Evolutionary conservation across 2,888 invertebrate species (phyloP), one percentile per base, ranked within the genome.

Genomic region (Apodemia duryi): DNA sequence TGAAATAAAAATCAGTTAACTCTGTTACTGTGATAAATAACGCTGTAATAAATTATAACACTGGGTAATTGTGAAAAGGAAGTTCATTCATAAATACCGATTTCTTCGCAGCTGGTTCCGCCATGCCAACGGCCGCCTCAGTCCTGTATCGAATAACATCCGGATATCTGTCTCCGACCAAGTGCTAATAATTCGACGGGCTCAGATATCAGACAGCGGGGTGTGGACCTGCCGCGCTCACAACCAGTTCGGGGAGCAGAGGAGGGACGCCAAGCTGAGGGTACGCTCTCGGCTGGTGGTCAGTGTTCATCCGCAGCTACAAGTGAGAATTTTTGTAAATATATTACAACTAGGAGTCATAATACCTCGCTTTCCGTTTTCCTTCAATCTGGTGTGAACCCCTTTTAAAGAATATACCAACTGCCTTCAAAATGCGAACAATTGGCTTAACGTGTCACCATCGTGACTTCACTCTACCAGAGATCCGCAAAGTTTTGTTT

Each of bases 181-280:
- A 75, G 93, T 95, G 70, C 93, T 96, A 73, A 92, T 94, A 72
- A 94, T 96, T 68, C 88, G 94, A 9, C 92, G 95, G 21, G 94
- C 95, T 38, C 93, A 93, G 75, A 86, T 93, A 0, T 91, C 93
- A 35, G 96, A 96, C 81, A 93, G 93, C 2, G 96, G 96, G 5
- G 88, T 93, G 66, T 96, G 96, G 93, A 93, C 94, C 51, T 96
- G 96, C 81, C 92, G 95, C 60, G 95, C 95, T 10, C 94, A 94
- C 80, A 97, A 96, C 84, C 93, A 94, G 77, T 93, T 94, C 71
- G 96, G 96, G 0, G 95, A 95, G 77, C 95, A 95, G 81, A 85
- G 95, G 51, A 88, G 94, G 32, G 94, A 95, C 73, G 93, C 95
- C 4, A 87, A 93, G 66, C 87, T 96, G 35, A 90, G 92, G 29